Conservation (phyloP, 2,797 vertebrate species). For the Euthynnus affinis region DNA sequence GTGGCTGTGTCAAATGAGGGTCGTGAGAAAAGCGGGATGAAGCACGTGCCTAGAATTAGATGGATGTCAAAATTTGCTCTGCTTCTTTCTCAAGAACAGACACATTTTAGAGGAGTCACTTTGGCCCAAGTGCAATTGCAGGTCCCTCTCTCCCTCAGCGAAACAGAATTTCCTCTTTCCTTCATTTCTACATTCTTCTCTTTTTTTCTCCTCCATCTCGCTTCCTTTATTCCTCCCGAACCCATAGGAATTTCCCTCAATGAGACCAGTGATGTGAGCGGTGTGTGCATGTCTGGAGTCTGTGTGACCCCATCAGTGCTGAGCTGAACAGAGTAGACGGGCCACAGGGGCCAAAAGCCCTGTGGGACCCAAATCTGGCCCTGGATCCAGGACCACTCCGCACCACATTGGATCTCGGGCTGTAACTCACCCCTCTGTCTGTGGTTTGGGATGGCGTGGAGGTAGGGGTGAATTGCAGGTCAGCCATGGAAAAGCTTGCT, state of each 20-base stretch:
- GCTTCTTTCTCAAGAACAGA: slow-evolving; percentile 35
- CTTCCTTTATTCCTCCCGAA: slow-evolving; percentile 43
- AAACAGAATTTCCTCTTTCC: slow-evolving; percentile 47
- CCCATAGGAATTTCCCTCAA: slow-evolving; percentile 58
- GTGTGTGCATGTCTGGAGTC: slow-evolving; percentile 62
- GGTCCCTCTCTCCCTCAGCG: slow-evolving; percentile 40
- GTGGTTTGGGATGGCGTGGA: slow-evolving; percentile 77
- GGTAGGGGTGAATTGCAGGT: slow-evolving; percentile 83
- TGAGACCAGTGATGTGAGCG: slow-evolving; percentile 39
- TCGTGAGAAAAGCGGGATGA: slow-evolving; percentile 76
- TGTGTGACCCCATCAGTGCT: slow-evolving; percentile 60
- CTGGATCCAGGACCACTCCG: slow-evolving; percentile 45
- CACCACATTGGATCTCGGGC: slow-evolving; percentile 60
- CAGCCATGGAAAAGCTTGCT: slow-evolving; percentile 80
- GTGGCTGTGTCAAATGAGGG: slow-evolving; percentile 77
- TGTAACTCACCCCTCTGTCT: slow-evolving; percentile 78
- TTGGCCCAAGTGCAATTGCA: slow-evolving; percentile 32
- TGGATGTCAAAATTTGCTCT: slow-evolving; percentile 59
- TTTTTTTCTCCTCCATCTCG: slow-evolving; percentile 20
- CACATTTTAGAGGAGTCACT: slow-evolving; percentile 27
- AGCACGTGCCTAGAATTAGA: slow-evolving; percentile 67
- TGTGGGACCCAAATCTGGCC: slow-evolving; percentile 67
- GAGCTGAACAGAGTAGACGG: slow-evolving; percentile 47
- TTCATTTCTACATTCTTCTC: slow-evolving; percentile 50
- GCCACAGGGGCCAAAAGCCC: slow-evolving; percentile 53